Conservation (phyloP, 2,888 invertebrate genomes). For the Cetonia aurata region DNA sequence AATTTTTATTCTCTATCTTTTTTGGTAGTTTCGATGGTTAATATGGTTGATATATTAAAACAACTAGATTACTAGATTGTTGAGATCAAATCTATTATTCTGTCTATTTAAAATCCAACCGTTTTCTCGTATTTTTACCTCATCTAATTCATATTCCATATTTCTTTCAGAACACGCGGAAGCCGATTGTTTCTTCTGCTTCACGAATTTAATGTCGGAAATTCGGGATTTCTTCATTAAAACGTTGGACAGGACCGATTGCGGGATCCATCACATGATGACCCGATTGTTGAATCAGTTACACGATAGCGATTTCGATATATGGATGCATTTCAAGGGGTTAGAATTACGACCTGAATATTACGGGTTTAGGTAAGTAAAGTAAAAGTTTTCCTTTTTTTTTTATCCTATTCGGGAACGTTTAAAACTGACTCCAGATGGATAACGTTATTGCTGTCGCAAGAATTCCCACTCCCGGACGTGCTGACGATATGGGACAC, state of each 20-base stretch:
- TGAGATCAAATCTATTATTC: too few relatives aligned
- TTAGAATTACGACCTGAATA: slow-evolving; percentile 95
- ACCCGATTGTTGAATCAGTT: slow-evolving; percentile 81
- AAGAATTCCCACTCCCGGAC: slow-evolving; percentile 98
- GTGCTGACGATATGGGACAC: slow-evolving; percentile 98
- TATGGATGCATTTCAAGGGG: slow-evolving; percentile 82
- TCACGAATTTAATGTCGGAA: slow-evolving; percentile 98
- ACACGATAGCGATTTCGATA: slow-evolving; percentile 79
- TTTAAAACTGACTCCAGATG: slow-evolving; percentile 75
- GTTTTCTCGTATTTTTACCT: not conserved
- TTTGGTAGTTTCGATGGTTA: too few relatives aligned
- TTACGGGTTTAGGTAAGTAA: slow-evolving; percentile 87
- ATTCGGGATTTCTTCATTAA: slow-evolving; percentile 98
- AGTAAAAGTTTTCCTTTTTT: not conserved
- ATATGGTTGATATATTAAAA: too few relatives aligned
- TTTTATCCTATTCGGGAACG: too few relatives aligned
- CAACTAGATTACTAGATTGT: too few relatives aligned
- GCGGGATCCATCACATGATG: slow-evolving; percentile 95
- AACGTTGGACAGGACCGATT: slow-evolving; percentile 91
- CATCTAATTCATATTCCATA: slow-evolving; percentile 22
- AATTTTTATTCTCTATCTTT: too few relatives aligned
- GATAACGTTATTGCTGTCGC: slow-evolving; percentile 94
- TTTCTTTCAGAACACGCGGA: slow-evolving; percentile 84
- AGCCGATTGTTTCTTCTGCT: slow-evolving; percentile 98
- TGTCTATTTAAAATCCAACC: too few relatives aligned